phyloP scores from a whole-genome alignment of 2,113 vertebrate species.

The Megatriorchis doriae region DNA sequence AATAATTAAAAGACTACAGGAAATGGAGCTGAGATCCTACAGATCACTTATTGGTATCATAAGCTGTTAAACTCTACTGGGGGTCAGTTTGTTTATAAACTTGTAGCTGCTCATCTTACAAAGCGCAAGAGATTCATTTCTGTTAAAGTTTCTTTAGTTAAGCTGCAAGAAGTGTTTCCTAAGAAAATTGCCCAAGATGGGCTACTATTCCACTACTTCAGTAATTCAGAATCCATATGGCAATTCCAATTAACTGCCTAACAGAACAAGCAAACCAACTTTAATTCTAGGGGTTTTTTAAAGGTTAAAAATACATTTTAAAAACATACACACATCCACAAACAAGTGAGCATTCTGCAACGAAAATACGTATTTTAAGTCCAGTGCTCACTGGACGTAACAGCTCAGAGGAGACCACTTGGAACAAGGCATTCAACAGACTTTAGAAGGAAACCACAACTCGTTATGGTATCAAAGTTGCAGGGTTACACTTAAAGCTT shows the following conservation, averaged over 20 bases:
- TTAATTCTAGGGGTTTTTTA: fast-evolving
- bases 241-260: background rate
- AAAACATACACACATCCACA: background rate
- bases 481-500: background rate
- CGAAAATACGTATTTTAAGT: background rate
- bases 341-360: background rate
- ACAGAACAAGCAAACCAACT: background rate
- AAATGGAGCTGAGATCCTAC: background rate
- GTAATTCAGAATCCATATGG: background rate
- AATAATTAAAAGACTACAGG: background rate
- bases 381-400: background rate
- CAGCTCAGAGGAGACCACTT: background rate
- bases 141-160: background rate
- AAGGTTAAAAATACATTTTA: background rate
- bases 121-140: fast-evolving
- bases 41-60: background rate
- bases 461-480: background rate
- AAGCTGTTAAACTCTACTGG: background rate
- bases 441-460: background rate
- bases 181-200: background rate
- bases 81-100: background rate
- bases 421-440: background rate
- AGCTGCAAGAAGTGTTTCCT: background rate
- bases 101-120: background rate
- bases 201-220: background rate